These are phyloP conservation scores for Rattus norvegicus DNA, from an alignment of 2,113 vertebrate species.

Conservation along the genomic window DNA sequence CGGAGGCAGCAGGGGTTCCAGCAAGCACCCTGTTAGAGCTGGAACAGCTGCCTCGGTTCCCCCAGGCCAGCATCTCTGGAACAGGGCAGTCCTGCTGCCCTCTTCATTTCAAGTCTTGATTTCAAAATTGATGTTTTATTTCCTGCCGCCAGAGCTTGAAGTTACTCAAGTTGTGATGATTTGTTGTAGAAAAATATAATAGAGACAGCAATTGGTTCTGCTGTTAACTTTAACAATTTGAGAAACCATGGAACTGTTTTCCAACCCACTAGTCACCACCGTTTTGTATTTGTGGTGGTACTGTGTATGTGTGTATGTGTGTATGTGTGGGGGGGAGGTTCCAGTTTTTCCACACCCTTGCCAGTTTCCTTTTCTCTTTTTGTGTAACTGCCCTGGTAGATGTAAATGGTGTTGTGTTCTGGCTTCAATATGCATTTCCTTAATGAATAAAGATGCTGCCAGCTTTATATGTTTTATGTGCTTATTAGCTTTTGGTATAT, in stretches of 20 bases:
- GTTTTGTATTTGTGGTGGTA: neutral
- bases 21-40: too few relatives aligned
- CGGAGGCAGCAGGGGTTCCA: neutral
- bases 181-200: neutral
- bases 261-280: neutral
- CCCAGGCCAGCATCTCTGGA: neutral
- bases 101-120: neutral
- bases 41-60: neutral
- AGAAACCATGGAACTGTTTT: neutral
- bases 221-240: neutral
- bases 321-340: neutral
- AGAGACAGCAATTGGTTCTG: neutral
- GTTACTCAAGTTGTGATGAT: neutral
- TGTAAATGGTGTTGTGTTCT: neutral
- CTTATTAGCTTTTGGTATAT: neutral
- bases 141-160: neutral
- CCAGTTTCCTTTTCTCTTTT: neutral
- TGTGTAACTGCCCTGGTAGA: neutral
- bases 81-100: neutral
- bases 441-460: neutral
- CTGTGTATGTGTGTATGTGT: neutral
- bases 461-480: conserved; percentile 1
- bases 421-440: neutral
- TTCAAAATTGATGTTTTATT: neutral
- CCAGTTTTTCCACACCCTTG: neutral